These are phyloP conservation scores for Leucosticte australis DNA, from an alignment of 2,113 vertebrate genomes.

Conservation along the genomic window DNA sequence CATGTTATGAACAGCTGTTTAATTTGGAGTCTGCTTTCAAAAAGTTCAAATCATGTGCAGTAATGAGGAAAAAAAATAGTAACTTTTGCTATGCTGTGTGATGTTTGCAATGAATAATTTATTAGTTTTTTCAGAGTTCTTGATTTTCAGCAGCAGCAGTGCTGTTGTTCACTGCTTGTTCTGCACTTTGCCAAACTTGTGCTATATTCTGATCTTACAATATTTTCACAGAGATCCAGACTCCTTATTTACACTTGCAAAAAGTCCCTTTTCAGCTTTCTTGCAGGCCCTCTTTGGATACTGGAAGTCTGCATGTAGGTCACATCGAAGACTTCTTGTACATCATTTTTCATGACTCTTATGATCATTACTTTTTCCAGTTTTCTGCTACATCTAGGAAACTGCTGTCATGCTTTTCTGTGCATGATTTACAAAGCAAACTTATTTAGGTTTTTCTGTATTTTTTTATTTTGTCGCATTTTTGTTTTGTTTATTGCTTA, in stretches of 20 bases:
- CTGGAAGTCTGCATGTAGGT: not conserved
- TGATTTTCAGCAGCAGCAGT: not conserved
- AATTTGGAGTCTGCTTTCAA: conserved; percentile 16
- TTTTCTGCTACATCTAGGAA: not conserved
- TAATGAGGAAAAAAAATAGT: not conserved
- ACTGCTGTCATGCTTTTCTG: not conserved
- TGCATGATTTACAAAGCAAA: not conserved
- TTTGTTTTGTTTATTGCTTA: not conserved
- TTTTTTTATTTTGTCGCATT: not conserved
- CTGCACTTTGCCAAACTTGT: not conserved
- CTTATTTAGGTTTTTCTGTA: not conserved
- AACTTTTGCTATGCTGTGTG: not conserved
- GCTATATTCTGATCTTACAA: not conserved
- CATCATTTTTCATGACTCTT: not conserved
- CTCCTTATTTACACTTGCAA: not conserved
- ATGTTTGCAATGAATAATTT: not conserved
- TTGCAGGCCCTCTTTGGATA: not conserved
- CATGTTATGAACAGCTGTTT: conserved; percentile 8
- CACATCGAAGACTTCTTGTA: not conserved
- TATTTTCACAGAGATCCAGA: not conserved
- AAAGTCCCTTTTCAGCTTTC: not conserved
- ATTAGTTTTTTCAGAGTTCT: not conserved
- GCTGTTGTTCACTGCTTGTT: not conserved
- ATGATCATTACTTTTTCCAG: not conserved
- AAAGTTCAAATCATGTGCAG: not conserved